phyloP scores from a whole-genome alignment of 1,140 invertebrate genomes.

The Drosophila ambigua region DNA sequence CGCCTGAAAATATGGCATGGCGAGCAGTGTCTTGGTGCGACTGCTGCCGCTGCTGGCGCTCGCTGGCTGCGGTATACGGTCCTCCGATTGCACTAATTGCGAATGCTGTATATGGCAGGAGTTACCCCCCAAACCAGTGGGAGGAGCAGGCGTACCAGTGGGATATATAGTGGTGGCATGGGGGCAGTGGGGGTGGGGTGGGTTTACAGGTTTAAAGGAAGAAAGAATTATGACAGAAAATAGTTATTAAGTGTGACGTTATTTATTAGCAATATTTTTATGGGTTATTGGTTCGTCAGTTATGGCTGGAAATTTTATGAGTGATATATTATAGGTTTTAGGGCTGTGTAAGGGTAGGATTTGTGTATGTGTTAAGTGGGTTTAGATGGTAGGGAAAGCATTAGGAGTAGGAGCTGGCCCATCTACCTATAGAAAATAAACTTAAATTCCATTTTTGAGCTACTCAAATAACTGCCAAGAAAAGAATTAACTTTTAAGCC shows the following conservation, averaged over 20 bases:
- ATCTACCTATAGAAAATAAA: not conserved
- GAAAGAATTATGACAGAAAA: slow-evolving; percentile 52
- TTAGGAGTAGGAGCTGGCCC: too few relatives aligned
- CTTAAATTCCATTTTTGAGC: not conserved
- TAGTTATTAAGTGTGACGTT: slow-evolving; percentile 52
- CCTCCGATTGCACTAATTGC: slow-evolving; percentile 74
- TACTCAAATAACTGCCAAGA: not conserved
- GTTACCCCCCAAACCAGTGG: not conserved
- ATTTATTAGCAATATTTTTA: slow-evolving; percentile 55
- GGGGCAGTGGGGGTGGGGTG: too few relatives aligned
- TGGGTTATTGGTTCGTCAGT: slow-evolving; percentile 12
- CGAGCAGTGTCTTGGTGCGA: slow-evolving; percentile 83
- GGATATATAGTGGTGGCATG: slow-evolving; percentile 4
- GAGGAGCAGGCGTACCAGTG: not conserved
- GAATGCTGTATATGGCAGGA: slow-evolving; percentile 48
- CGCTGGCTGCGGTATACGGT: slow-evolving; percentile 73
- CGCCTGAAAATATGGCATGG: slow-evolving; percentile 88
- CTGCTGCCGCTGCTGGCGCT: slow-evolving; percentile 86
- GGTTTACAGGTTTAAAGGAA: slow-evolving; percentile 7
- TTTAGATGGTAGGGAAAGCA: not conserved
- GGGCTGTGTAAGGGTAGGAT: not conserved
- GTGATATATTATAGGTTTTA: slow-evolving; percentile 9
- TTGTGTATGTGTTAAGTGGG: not conserved
- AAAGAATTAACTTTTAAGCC: too few relatives aligned
- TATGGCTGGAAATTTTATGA: slow-evolving; percentile 8